Percentiles rank a stretch among this genome's conserved stretches.
These are phyloP conservation scores for Aquatica leii DNA, from an alignment of 2,888 invertebrate genomes.

Conservation along the genomic window DNA sequence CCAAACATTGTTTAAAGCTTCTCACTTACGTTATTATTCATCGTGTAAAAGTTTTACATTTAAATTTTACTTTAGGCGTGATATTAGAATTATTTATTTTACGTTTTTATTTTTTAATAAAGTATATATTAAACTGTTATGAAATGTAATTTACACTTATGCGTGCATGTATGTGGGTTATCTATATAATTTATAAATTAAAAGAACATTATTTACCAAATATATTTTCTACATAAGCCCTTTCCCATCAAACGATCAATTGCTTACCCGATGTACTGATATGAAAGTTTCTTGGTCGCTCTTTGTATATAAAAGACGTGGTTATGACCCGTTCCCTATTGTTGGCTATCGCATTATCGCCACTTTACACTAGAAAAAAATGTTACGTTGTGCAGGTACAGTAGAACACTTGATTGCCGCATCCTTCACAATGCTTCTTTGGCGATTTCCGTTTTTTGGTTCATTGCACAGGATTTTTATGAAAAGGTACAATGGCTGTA, in stretches of 20 bases:
- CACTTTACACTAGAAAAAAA: conserved; percentile 46
- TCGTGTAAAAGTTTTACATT: background rate
- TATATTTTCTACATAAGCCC: conserved; percentile 12
- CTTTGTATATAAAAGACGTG: conserved; percentile 41
- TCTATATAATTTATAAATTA: conserved; percentile 6
- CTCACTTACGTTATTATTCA: conserved; percentile 10
- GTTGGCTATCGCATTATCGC: conserved; percentile 42
- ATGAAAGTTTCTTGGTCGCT: conserved; percentile 42
- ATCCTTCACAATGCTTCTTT: conserved; percentile 45
- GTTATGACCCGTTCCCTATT: conserved; percentile 40
- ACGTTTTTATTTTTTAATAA: too few species aligned
- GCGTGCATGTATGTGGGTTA: background rate
- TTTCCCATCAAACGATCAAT: conserved; percentile 33
- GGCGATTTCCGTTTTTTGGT: conserved; percentile 42
- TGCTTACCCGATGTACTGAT: conserved; percentile 26
- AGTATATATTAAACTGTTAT: too few species aligned
- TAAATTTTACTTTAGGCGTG: too few species aligned
- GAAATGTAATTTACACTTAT: too few species aligned
- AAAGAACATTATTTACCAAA: conserved; percentile 18
- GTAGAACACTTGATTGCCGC: conserved; percentile 45
- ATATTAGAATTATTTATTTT: too few species aligned
- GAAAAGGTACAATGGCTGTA: conserved; percentile 49
- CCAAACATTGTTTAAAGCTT: background rate
- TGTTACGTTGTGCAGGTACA: conserved; percentile 45
- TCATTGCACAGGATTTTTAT: conserved; percentile 47